These are phyloP conservation scores for Trachelus tabidus DNA, from an alignment of 2,888 invertebrate genomes.

Conservation along the genomic window DNA sequence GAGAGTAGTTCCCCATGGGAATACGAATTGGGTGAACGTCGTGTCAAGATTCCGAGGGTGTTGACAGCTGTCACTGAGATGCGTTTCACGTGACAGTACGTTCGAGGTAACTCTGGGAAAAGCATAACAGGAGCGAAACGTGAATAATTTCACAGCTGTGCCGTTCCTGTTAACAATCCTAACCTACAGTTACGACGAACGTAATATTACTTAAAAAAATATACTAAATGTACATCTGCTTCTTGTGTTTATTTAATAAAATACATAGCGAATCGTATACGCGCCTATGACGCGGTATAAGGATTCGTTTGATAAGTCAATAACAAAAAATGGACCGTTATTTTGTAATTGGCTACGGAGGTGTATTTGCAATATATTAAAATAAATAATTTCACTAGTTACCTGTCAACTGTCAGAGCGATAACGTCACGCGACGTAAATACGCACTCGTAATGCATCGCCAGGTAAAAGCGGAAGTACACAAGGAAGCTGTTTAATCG, in stretches of 20 bases:
- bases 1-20: neutral
- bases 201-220: neutral
- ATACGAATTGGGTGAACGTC: neutral
- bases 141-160: neutral
- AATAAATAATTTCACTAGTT: neutral
- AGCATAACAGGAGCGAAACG: neutral
- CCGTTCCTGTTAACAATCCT: neutral
- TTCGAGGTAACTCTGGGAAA: neutral
- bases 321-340: neutral
- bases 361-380: neutral
- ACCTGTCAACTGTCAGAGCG: neutral
- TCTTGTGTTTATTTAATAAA: neutral
- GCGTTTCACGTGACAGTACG: neutral
- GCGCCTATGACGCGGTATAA: neutral
- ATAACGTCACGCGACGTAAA: neutral
- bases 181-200: neutral
- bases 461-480: neutral
- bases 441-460: neutral
- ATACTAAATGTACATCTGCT: neutral
- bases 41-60: neutral
- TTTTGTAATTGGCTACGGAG: accelerated
- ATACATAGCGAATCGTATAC: neutral
- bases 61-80: neutral
- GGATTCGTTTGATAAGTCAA: neutral
- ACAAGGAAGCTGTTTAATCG: neutral